Percentiles rank a stretch among this genome's conserved stretches.
Evolutionary conservation across 1,140 invertebrate species (phyloP).

Genomic region (Drosophila truncata): DNA sequence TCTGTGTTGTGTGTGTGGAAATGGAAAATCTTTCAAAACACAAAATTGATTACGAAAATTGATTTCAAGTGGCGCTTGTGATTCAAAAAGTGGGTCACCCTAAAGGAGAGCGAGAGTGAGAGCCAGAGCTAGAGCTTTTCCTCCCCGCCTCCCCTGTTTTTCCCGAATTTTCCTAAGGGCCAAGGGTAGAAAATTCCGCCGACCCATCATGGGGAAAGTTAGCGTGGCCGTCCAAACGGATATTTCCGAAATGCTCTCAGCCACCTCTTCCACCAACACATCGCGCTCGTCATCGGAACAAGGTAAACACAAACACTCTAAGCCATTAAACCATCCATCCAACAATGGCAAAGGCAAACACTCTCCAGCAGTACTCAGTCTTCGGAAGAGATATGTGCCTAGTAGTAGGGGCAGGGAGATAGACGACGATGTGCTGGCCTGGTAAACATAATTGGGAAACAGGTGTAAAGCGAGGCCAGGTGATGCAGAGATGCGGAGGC

Average conservation of each 20-base stretch:
- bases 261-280: conserved; percentile 68
- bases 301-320: conserved; percentile 78
- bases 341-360: conserved; percentile 19
- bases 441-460: conserved; percentile 69
- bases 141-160: background rate
- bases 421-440: conserved; percentile 51
- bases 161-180: conserved; percentile 7
- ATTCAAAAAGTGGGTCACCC: conserved; percentile 64
- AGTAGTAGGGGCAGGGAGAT: conserved; percentile 14
- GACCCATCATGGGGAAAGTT: conserved; percentile 61
- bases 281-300: conserved; percentile 79
- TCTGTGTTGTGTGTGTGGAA: conserved; percentile 41
- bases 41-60: conserved; percentile 74
- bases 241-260: conserved; percentile 75
- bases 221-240: conserved; percentile 83
- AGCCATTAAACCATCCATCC: conserved; percentile 14
- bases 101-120: conserved; percentile 29
- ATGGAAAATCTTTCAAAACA: conserved; percentile 65
- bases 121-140: conserved; percentile 17
- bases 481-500: background rate
- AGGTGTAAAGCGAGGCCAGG: conserved; percentile 61
- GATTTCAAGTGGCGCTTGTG: conserved; percentile 66
- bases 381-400: conserved; percentile 14
- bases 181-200: conserved; percentile 16
- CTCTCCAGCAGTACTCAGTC: background rate